Conservation (phyloP, 1,140 invertebrate species). For the Apocrypta bakeri region DNA sequence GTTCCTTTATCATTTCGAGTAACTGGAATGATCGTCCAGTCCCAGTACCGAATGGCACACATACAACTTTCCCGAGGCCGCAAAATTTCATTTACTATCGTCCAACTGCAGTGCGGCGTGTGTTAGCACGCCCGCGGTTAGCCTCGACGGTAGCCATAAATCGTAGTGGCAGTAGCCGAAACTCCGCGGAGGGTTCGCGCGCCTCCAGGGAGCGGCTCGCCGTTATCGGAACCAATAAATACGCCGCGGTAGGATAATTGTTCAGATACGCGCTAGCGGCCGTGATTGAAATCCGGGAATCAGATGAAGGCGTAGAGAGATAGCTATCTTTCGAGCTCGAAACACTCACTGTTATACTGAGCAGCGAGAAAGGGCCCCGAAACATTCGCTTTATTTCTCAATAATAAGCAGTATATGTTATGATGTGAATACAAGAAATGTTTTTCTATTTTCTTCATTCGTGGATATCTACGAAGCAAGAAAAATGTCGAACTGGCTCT, state of each 20-base stretch:
- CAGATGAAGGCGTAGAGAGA: too few species aligned
- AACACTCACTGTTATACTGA: too few species aligned
- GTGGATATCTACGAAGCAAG: too few species aligned
- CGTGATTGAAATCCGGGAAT: slow-evolving; percentile 13
- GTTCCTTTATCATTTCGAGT: neutral
- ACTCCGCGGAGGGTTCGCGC: slow-evolving; percentile 10
- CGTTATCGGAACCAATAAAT: slow-evolving; percentile 16
- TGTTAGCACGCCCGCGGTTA: neutral
- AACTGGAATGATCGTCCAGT: neutral
- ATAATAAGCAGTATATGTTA: too few species aligned
- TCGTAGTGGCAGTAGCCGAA: neutral
- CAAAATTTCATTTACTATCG: slow-evolving; percentile 18
- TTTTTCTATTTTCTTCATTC: too few species aligned
- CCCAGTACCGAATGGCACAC: neutral
- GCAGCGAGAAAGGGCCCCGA: too few species aligned
- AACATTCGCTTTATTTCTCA: too few species aligned
- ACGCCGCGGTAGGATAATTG: neutral
- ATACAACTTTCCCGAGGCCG: too few species aligned
- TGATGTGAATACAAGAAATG: too few species aligned
- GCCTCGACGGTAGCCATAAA: slow-evolving; percentile 4
- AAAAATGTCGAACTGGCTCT: too few species aligned
- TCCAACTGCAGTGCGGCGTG: neutral
- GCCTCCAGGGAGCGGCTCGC: slow-evolving; percentile 12
- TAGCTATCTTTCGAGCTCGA: too few species aligned
- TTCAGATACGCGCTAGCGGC: neutral